Percentiles rank a stretch among this genome's conserved stretches.
Conservation (phyloP, 2,888 invertebrate species). For the Zhengitettix transpicula region DNA sequence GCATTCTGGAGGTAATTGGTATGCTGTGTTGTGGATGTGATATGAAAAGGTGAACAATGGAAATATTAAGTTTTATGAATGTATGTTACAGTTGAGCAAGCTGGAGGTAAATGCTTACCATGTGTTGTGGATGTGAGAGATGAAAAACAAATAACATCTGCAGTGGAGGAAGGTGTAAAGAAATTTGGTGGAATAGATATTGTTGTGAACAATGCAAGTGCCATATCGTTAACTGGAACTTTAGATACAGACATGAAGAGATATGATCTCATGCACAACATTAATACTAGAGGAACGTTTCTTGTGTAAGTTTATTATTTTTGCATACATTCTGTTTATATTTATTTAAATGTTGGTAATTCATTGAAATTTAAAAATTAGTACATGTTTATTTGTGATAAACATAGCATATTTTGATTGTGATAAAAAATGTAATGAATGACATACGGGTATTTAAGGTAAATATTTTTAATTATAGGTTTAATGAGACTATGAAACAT, state of each 20-base stretch:
- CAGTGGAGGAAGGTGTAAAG: conserved; percentile 56
- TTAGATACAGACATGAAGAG: conserved; percentile 81
- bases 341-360: no score
- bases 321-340: no score
- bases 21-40: no score
- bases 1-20: no score
- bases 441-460: no score
- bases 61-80: no score
- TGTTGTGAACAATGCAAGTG: conserved; percentile 89
- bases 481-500: no score
- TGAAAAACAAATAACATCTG: conserved; percentile 54
- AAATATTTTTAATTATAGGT: no score
- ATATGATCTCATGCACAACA: conserved; percentile 89
- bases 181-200: conserved; percentile 94
- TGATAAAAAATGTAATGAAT: no score
- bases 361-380: no score
- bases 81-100: conserved; percentile 40
- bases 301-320: conserved; percentile 52
- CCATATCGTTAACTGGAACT: conserved; percentile 74
- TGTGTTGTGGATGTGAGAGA: conserved; percentile 78
- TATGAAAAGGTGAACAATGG: no score
- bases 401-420: no score
- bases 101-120: conserved; percentile 72
- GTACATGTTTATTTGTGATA: not conserved
- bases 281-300: conserved; percentile 91